These are phyloP conservation scores for Felis catus DNA, from an alignment of 2,113 vertebrate species.

Conservation along the genomic window F.catus_Fca126_mat1.0 CM031427.1:38603001-38603500, in stretches of 20 bases:
- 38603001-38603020: slow-evolving; percentile 39
- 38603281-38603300: slow-evolving; percentile 55
- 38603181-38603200: slow-evolving; percentile 33
- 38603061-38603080: background rate
- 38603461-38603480: background rate
- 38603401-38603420: slow-evolving; percentile 33
- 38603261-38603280: slow-evolving; percentile 38
- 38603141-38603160: background rate
- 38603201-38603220: background rate
- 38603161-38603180: slow-evolving; percentile 41
- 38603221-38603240: background rate
- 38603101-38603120: background rate
- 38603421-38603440: slow-evolving; percentile 72
- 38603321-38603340: too few relatives aligned
- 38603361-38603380: slow-evolving; percentile 69
- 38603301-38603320: background rate
- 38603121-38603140: background rate
- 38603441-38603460: background rate
- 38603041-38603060: background rate
- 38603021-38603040: slow-evolving; percentile 52
- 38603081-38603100: too few relatives aligned
- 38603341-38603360: background rate
- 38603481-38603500: background rate
- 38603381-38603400: slow-evolving; percentile 5
- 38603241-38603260: slow-evolving; percentile 50